Conservation (phyloP, 2,888 invertebrate genomes). For the Acanthosoma haemorrhoidale region DNA sequence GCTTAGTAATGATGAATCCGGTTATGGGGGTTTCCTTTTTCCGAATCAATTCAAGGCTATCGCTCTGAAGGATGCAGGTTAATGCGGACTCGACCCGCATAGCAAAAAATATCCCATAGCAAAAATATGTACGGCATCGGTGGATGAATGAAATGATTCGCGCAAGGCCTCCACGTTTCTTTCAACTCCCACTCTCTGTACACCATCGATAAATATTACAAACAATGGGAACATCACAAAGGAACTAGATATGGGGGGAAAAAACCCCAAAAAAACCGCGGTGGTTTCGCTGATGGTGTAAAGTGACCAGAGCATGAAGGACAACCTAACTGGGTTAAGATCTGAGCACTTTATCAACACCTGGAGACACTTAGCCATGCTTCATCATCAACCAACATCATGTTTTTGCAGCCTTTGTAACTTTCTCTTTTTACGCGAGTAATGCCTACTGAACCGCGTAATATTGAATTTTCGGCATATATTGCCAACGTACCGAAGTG, state of each 20-base stretch:
- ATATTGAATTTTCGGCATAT: too few species aligned
- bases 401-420: too few species aligned
- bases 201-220: neutral
- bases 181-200: neutral
- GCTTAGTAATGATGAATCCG: too few species aligned
- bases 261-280: neutral
- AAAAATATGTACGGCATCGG: neutral
- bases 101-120: too few species aligned
- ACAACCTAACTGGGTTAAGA: slow-evolving; percentile 3
- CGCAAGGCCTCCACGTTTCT: neutral
- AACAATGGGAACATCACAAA: too few species aligned
- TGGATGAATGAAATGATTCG: neutral
- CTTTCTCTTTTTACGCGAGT: too few species aligned
- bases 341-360: neutral
- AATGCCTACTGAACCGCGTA: too few species aligned
- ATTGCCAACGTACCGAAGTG: too few species aligned
- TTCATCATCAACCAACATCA: neutral
- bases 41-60: too few species aligned
- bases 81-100: too few species aligned
- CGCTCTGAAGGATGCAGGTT: neutral
- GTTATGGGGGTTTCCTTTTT: too few species aligned
- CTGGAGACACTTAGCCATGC: neutral
- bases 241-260: too few species aligned
- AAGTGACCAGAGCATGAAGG: slow-evolving; percentile 1
- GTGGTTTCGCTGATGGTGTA: neutral